phyloP scores from a whole-genome alignment of 64 coral and sea anemone genomes.

The Exaiptasia diaphana region DNA sequence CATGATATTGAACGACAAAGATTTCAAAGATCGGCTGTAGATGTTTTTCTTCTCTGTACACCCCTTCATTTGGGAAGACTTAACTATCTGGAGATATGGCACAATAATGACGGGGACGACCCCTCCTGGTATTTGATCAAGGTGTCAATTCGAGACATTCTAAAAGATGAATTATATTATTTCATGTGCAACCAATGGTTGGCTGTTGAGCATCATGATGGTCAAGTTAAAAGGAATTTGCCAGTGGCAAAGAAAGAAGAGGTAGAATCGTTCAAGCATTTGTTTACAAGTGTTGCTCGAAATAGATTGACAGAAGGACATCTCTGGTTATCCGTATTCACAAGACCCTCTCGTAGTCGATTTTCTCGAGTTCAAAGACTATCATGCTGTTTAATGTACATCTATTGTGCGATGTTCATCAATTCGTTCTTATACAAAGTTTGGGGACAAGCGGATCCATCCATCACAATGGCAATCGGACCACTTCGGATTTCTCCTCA shows the following conservation, averaged over 20 bases:
- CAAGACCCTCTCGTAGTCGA: slow-evolving; percentile 38
- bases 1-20: slow-evolving; percentile 38
- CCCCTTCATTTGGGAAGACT: slow-evolving; percentile 66
- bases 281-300: slow-evolving; percentile 45
- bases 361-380: slow-evolving; percentile 76
- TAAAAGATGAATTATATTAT: slow-evolving; percentile 45
- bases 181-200: slow-evolving; percentile 82
- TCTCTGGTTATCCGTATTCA: slow-evolving; percentile 78
- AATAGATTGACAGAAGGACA: slow-evolving; percentile 55
- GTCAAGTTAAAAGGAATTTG: slow-evolving; percentile 52
- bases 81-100: slow-evolving; percentile 55
- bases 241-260: slow-evolving; percentile 33
- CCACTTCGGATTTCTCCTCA: slow-evolving; percentile 1
- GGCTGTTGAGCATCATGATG: slow-evolving; percentile 73
- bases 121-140: slow-evolving; percentile 80
- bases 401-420: slow-evolving; percentile 56
- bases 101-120: slow-evolving; percentile 66
- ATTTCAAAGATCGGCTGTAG: slow-evolving; percentile 72
- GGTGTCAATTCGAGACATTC: slow-evolving; percentile 57
- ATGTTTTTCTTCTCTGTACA: slow-evolving; percentile 60
- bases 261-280: slow-evolving; percentile 42
- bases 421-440: slow-evolving; percentile 58
- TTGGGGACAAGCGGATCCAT: not conserved
- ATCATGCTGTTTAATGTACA: slow-evolving; percentile 65
- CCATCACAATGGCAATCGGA: slow-evolving; percentile 17